phyloP scores from a whole-genome alignment of 2,888 invertebrate genomes.

The Tryphoninae sp. region DNA sequence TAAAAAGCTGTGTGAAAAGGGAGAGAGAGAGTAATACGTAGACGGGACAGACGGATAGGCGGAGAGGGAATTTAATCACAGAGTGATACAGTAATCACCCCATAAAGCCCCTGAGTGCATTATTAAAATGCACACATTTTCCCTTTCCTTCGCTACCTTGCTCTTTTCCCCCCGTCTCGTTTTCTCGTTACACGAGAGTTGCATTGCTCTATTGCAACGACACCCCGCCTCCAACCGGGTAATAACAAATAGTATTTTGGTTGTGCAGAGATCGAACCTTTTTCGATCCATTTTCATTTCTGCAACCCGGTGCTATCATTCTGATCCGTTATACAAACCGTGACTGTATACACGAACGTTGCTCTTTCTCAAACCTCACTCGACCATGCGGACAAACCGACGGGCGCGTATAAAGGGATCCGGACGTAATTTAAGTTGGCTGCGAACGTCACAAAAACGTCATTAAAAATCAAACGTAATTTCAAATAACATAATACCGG shows the following conservation, averaged over 20 bases:
- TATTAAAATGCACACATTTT: slow-evolving; percentile 63
- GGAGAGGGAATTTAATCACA: slow-evolving; percentile 43
- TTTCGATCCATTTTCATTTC: slow-evolving; percentile 57
- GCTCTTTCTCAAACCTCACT: slow-evolving; percentile 44
- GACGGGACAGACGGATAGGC: slow-evolving; percentile 7
- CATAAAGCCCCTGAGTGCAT: slow-evolving; percentile 56
- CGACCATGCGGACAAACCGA: background rate
- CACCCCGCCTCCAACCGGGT: background rate
- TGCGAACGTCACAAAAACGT: too few species aligned
- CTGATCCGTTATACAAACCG: slow-evolving; percentile 8
- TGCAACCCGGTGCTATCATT: slow-evolving; percentile 8
- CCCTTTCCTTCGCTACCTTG: slow-evolving; percentile 34
- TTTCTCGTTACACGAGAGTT: slow-evolving; percentile 37
- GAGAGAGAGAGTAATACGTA: slow-evolving; percentile 20
- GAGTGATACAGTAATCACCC: slow-evolving; percentile 63
- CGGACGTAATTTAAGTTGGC: too few species aligned
- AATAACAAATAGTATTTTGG: slow-evolving; percentile 46
- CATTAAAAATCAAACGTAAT: too few species aligned
- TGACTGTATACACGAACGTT: background rate
- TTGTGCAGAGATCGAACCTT: slow-evolving; percentile 44
- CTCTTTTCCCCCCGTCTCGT: slow-evolving; percentile 35
- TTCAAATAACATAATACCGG: too few species aligned
- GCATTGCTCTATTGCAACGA: slow-evolving; percentile 5
- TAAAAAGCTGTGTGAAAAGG: slow-evolving; percentile 19
- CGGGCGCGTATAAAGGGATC: too few species aligned